Evolutionary conservation across 2,797 vertebrate species (phyloP), one percentile per base, ranked within the genome.

Genomic region (Manis crassicaudata): DNA sequence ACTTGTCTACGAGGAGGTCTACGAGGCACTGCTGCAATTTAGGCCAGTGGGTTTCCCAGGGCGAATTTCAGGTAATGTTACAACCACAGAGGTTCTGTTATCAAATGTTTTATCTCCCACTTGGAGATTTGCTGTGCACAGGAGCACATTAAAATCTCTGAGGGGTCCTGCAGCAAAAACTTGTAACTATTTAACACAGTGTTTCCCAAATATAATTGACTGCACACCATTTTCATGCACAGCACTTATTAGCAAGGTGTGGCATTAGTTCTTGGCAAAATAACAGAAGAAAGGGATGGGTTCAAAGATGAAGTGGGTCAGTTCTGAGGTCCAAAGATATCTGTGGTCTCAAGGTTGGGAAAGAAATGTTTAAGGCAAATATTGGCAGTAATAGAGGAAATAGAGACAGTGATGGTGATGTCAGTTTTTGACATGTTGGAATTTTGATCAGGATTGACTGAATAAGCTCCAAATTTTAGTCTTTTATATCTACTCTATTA

Each of bases 401-500:
- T 8, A 3, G 3, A 75, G 58, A 83, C 35, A 25, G 52, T 20
- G 21, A 94, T 81, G 37, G 37, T 70, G 32, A 90, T 60, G 56
- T 85, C 70, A 92, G 7, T 73, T 92, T 96, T 65, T 88, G 92
- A 84, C 67, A 85, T 76, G 68, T 82, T 85, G 75, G 89, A 80
- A 60, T 94, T 97, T 90, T 56, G 96, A 89, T 73, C n/a, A 91
- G 92, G 46, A 52, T 29, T 92, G 80, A 93, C 56, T 85, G 92
- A 92, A 80, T 72, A 94, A 89, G 84, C 20, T 90, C 63, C 81
- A 87, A 43, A 84, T 92, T 93, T 92, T 80, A 79, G 76, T 50
- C 86, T 96, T 87, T 97, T 75, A 86, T 96, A 91, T 92, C 88
- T 8, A 83, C 79, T 89, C 50, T 46, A 85, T 93, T 95, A 95